Percentiles rank a stretch among this genome's conserved stretches.
phyloP scores from a whole-genome alignment of 2,113 vertebrate species.

The Talpa occidentalis region DNA sequence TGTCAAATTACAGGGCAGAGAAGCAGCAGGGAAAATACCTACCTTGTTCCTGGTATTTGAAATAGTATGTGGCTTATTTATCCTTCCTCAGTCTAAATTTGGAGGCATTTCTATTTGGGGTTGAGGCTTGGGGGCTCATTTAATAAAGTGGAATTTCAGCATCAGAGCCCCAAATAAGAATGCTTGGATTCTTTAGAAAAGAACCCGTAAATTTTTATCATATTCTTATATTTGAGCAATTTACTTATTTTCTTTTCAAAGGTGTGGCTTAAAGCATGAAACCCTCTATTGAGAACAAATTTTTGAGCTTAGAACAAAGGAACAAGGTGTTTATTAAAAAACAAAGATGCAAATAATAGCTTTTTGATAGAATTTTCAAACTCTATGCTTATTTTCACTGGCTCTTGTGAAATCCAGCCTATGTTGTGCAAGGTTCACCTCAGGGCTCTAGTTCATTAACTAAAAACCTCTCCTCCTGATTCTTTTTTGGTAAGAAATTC shows the following conservation, averaged over 20 bases:
- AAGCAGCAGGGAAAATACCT: constrained; percentile 73
- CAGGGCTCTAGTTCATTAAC: neutral
- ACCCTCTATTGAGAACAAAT: neutral
- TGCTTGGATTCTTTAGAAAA: constrained; percentile 41
- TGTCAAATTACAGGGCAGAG: constrained; percentile 79
- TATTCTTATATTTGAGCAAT: constrained; percentile 25
- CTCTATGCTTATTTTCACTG: neutral
- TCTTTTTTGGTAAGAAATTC: constrained; percentile 4
- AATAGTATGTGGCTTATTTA: constrained; percentile 50
- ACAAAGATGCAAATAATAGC: neutral
- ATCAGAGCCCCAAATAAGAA: constrained; percentile 36
- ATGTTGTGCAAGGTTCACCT: neutral
- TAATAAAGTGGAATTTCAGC: constrained; percentile 58
- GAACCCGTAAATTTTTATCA: neutral
- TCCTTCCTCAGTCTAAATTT: constrained; percentile 44
- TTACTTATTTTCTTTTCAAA: constrained; percentile 11
- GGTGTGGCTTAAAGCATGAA: constrained; percentile 9
- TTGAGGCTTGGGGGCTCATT: neutral
- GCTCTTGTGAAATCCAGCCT: neutral
- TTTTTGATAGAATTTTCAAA: constrained; percentile 62
- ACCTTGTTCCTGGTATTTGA: constrained; percentile 75
- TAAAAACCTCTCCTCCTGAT: constrained; percentile 1
- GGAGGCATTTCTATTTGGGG: constrained; percentile 42
- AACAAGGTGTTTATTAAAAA: constrained; percentile 66
- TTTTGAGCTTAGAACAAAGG: neutral